These are phyloP conservation scores for Cryptus viduatorius DNA, from an alignment of 2,888 invertebrate genomes.

Conservation along the genomic window DNA sequence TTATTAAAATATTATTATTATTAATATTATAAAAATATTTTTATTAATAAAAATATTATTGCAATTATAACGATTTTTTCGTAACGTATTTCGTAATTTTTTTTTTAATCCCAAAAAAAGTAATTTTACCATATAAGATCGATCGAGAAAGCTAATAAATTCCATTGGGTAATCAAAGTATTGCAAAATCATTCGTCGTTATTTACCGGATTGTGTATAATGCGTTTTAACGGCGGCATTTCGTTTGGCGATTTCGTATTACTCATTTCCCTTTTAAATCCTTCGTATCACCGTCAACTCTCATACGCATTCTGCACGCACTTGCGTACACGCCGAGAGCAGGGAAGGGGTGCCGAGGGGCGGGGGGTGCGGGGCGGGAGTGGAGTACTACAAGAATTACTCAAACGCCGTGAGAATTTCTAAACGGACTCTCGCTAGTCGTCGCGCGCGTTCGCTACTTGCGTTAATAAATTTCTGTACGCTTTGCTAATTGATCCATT, in stretches of 20 bases:
- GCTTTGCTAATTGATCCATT: conserved; percentile 70
- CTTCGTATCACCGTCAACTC: background rate
- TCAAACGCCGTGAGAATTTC: conserved; percentile 31
- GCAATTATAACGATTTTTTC: too few species aligned
- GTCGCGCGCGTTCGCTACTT: background rate
- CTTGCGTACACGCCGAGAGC: background rate
- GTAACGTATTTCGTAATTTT: too few species aligned
- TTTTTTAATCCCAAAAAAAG: too few species aligned
- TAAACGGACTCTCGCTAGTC: conserved; percentile 26
- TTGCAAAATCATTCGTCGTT: background rate
- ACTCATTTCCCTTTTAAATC: conserved; percentile 1
- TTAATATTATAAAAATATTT: too few species aligned
- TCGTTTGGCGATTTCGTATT: background rate
- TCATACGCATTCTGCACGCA: background rate
- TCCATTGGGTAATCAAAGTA: too few species aligned
- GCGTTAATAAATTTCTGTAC: conserved; percentile 55
- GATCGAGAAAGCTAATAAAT: too few species aligned
- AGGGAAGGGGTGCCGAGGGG: too few species aligned
- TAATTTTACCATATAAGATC: too few species aligned
- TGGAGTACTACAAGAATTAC: background rate
- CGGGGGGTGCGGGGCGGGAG: too few species aligned
- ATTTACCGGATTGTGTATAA: background rate
- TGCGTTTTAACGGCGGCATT: background rate
- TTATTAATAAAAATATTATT: too few species aligned
- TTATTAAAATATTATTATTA: too few species aligned